phyloP scores from a whole-genome alignment of 2,113 vertebrate species.

The Myotis lucifugus region DNA sequence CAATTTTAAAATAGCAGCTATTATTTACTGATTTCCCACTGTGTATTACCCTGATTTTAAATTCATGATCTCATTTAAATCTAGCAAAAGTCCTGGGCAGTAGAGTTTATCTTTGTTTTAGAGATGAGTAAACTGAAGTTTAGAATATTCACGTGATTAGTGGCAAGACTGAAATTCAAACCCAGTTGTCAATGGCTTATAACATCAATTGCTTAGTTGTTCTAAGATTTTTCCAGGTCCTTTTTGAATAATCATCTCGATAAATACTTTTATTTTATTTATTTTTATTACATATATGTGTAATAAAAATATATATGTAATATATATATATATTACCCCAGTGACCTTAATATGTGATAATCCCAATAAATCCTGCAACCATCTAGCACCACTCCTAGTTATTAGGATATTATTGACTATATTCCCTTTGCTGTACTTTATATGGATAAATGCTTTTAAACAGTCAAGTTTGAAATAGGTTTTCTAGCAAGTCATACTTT shows the following conservation, averaged over 20 bases:
- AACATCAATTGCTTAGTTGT: not conserved
- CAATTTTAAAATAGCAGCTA: not conserved
- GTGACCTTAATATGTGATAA: too few species aligned
- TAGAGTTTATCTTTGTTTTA: constrained; percentile 13
- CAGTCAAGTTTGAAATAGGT: not conserved
- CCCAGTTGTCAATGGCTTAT: not conserved
- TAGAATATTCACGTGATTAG: not conserved
- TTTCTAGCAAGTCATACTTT: not conserved
- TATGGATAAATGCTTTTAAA: not conserved
- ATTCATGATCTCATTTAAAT: not conserved
- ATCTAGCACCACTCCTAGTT: too few species aligned
- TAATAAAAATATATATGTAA: too few species aligned
- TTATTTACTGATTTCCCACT: not conserved
- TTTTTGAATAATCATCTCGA: not conserved
- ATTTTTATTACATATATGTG: too few species aligned
- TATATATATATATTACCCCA: too few species aligned
- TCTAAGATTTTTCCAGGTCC: not conserved
- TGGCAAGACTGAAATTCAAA: not conserved
- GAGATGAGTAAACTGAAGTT: not conserved
- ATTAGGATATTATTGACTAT: too few species aligned
- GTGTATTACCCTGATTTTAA: not conserved
- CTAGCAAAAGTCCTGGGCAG: not conserved
- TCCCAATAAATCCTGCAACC: too few species aligned
- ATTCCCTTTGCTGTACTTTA: too few species aligned
- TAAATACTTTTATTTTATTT: too few species aligned